Evolutionary conservation across 2,113 vertebrate species (phyloP), one percentile per base, ranked within the genome.

Genomic region (Hyaena hyaena): DNA sequence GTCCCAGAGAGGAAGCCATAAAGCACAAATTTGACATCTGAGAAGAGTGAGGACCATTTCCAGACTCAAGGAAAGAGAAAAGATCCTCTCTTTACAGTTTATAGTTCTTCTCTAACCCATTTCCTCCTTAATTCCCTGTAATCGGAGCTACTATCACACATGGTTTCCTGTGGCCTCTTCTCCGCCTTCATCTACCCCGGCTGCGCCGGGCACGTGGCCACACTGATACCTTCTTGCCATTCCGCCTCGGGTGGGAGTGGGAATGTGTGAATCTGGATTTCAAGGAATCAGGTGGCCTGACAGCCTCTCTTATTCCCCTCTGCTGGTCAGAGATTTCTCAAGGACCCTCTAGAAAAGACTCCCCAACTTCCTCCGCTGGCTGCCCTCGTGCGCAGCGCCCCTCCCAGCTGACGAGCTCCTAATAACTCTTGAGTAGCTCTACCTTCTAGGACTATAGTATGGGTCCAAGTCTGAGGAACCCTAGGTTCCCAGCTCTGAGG

Each of bases 41-140:
- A 92, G 91, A 79, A 85, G 74, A 95, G 74, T 68, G 63, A 79
- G 85, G 80, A 74, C 39, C 26, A 24, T 58, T 84, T 84, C 71
- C 69, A 45, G 14, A 50, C 23, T 94, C 77, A 28, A 1, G 17
- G 31, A 69, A 19, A 85, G 66, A 33, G 48, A 61, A 92, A 50
- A 24, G 14, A 24, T 93, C 94, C 81, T 85, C 61, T 45, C 15
- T 50, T 88, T 45, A 81, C 5, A 69, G 28, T 4, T 10, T 65
- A 50, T 0, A 21, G 69, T 65, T 65, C 68, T 53, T 63, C 31
- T 69, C 48, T 10, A 39, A 71, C 17, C n/a, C 71, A 39, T 53
- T 82, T 86, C 50, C 55, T 63, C 63, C 55, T 23, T 17, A 45
- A 53, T 66, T 89, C 65, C 84, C 76, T 97, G 24, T 26, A 69